A percentile compares a stretch with the other conserved stretches of the same genome.
phyloP scores from a whole-genome alignment of 2,888 invertebrate species.

The Notodonta ziczac region DNA sequence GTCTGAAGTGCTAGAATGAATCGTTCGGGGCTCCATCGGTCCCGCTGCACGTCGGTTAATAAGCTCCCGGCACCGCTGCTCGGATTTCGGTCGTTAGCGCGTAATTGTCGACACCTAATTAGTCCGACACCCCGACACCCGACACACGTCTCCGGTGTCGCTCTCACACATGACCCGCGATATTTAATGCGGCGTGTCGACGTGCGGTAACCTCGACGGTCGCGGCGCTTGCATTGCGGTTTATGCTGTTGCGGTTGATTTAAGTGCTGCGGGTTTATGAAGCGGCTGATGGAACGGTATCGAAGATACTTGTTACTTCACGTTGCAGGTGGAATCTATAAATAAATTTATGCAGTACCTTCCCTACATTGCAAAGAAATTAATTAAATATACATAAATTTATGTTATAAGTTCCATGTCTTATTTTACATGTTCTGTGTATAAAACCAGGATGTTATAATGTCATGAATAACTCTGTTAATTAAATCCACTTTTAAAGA shows the following conservation, averaged over 20 bases:
- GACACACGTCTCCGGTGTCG: constrained; percentile 65
- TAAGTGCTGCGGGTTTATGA: constrained; percentile 11
- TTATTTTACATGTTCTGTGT: no score
- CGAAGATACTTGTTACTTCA: no score
- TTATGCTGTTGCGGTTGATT: constrained; percentile 23
- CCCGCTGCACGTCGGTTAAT: constrained; percentile 64
- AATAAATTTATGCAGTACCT: no score
- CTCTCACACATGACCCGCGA: constrained; percentile 74
- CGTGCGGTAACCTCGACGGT: constrained; percentile 31
- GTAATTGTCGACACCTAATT: constrained; percentile 81
- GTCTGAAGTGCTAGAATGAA: constrained; percentile 45
- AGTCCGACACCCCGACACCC: constrained; percentile 66
- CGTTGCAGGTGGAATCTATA: no score
- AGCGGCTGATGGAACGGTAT: not conserved
- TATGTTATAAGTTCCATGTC: no score
- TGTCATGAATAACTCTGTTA: no score
- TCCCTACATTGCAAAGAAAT: no score
- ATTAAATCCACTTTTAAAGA: not conserved
- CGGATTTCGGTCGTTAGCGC: constrained; percentile 78
- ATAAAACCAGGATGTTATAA: no score
- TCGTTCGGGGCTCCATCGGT: constrained; percentile 37
- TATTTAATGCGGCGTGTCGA: constrained; percentile 53
- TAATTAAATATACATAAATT: no score
- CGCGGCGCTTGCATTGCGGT: constrained; percentile 23
- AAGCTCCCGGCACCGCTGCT: constrained; percentile 61